These are phyloP conservation scores for Macrocentrus cingulum DNA, from an alignment of 1,140 invertebrate genomes.

Conservation along the genomic window DNA sequence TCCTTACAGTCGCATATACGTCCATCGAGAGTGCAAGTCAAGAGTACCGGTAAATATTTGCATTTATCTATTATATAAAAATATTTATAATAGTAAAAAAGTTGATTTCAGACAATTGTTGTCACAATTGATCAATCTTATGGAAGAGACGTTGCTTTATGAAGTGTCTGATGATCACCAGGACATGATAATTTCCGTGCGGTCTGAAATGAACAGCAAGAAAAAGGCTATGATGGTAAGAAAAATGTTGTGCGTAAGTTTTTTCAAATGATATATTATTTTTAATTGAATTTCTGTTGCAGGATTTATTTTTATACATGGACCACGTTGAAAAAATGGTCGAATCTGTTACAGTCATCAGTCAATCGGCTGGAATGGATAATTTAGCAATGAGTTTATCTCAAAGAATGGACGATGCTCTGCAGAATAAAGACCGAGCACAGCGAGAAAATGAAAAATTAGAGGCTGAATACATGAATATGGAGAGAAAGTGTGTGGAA, in stretches of 20 bases:
- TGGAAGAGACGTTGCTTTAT: slow-evolving; percentile 42
- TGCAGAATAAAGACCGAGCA: slow-evolving; percentile 42
- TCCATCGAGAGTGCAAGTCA: slow-evolving; percentile 45
- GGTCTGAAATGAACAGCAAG: slow-evolving; percentile 44
- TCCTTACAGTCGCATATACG: slow-evolving; percentile 46
- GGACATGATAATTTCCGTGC: slow-evolving; percentile 44
- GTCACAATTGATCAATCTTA: slow-evolving; percentile 41
- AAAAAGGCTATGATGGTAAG: slow-evolving; percentile 41
- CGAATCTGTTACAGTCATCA: slow-evolving; percentile 44
- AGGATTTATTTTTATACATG: slow-evolving; percentile 47
- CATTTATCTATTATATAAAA: neutral
- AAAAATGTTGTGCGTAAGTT: slow-evolving; percentile 5
- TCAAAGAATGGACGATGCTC: slow-evolving; percentile 47
- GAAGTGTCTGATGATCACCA: slow-evolving; percentile 43
- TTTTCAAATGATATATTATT: slow-evolving; percentile 11
- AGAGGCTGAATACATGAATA: slow-evolving; percentile 43
- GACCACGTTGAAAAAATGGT: slow-evolving; percentile 52
- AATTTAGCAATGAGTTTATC: slow-evolving; percentile 45
- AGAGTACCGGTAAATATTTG: slow-evolving; percentile 45
- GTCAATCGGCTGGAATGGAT: slow-evolving; percentile 49
- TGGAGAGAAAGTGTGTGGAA: slow-evolving; percentile 44
- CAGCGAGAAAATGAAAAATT: slow-evolving; percentile 35
- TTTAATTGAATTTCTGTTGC: too few relatives aligned
- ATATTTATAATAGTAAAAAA: slow-evolving; percentile 16
- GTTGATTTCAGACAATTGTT: slow-evolving; percentile 41